phyloP scores from a whole-genome alignment of 2,888 invertebrate species.

The Melinopterus prodromus region DNA sequence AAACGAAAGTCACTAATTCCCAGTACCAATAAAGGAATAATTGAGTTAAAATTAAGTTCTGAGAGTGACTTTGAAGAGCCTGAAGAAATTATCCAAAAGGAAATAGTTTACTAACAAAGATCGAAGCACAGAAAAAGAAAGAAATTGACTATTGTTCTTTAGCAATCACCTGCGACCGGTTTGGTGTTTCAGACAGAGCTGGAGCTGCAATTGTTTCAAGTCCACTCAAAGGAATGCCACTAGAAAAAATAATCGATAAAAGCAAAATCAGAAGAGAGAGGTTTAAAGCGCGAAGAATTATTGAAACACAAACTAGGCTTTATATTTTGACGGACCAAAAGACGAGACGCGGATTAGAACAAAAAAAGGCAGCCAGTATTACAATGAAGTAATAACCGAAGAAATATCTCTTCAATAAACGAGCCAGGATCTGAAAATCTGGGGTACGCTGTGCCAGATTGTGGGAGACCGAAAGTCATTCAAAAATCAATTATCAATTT shows the following conservation, averaged over 20 bases:
- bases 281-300: conserved; percentile 12
- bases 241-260: conserved; percentile 9
- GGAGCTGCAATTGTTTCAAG: conserved; percentile 9
- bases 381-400: conserved; percentile 15
- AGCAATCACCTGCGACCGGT: background rate
- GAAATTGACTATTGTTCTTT: conserved; percentile 14
- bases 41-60: conserved; percentile 16
- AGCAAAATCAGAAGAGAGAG: conserved; percentile 15
- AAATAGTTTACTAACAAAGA: too few species aligned
- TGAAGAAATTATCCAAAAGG: background rate
- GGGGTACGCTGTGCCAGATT: conserved; percentile 9
- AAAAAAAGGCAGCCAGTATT: conserved; percentile 15
- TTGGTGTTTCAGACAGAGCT: conserved; percentile 10
- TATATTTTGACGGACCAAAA: conserved; percentile 21
- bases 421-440: background rate
- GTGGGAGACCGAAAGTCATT: background rate
- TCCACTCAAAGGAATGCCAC: background rate
- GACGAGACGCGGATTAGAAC: background rate
- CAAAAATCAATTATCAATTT: background rate
- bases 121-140: background rate
- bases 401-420: background rate
- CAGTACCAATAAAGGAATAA: too few species aligned
- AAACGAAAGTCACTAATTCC: too few species aligned
- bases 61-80: conserved; percentile 12
- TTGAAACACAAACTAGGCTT: conserved; percentile 18